These are phyloP conservation scores for Ginglymostoma cirratum DNA, from an alignment of 2,113 vertebrate genomes.

Conservation along the genomic window DNA sequence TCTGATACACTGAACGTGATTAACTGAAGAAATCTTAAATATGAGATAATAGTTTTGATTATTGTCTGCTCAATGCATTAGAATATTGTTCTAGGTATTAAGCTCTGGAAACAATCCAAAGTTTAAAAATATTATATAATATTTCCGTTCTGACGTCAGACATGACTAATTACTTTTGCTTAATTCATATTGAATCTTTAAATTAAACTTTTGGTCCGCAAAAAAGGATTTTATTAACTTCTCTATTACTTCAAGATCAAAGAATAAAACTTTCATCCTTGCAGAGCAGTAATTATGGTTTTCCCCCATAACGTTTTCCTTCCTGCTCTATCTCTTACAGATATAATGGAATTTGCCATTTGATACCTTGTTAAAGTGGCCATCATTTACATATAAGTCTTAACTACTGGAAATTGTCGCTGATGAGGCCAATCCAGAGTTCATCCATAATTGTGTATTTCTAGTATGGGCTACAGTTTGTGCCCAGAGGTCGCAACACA, in stretches of 20 bases:
- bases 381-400: neutral
- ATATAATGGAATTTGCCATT: neutral
- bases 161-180: too few species aligned
- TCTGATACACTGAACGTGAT: slow-evolving; percentile 13
- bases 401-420: neutral
- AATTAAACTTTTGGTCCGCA: neutral
- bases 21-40: slow-evolving; percentile 3
- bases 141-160: neutral
- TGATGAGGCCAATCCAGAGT: neutral
- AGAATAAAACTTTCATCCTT: neutral
- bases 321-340: neutral
- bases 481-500: neutral
- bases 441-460: neutral
- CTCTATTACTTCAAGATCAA: neutral
- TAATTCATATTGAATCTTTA: neutral
- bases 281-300: neutral
- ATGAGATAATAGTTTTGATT: slow-evolving; percentile 20
- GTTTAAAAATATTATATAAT: neutral
- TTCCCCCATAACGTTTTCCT: neutral
- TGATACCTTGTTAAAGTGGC: neutral
- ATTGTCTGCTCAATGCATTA: neutral
- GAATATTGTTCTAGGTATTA: neutral
- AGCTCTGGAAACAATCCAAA: neutral
- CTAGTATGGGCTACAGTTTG: neutral
- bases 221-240: neutral